Conservation (phyloP, 2,888 invertebrate species). For the Caenorhabditis sp. region DNA sequence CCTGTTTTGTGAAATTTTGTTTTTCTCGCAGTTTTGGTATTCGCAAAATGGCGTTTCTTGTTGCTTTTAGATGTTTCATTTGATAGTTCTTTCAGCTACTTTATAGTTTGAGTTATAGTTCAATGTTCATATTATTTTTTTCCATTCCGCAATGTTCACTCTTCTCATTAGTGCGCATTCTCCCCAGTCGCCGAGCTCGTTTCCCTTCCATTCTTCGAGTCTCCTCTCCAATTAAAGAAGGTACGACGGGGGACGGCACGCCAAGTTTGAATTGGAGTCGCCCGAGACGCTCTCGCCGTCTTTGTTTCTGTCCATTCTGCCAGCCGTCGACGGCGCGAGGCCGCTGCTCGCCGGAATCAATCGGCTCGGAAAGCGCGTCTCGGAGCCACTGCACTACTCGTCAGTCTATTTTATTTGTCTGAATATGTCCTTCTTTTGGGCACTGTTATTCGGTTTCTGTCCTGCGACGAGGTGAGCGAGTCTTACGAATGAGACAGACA, state of each 20-base stretch:
- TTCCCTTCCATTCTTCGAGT: not conserved
- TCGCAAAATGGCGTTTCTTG: too few species aligned
- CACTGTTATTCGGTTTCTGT: conserved; percentile 4
- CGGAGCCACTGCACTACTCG: conserved; percentile 1
- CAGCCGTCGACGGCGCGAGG: not conserved
- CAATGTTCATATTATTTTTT: conserved; percentile 6
- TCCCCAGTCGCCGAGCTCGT: not conserved
- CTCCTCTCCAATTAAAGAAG: conserved; percentile 41
- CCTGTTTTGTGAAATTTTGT: too few species aligned
- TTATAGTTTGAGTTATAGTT: too few species aligned
- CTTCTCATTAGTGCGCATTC: not conserved
- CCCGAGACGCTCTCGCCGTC: conserved; percentile 13
- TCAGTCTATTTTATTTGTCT: not conserved
- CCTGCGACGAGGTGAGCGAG: conserved; percentile 11
- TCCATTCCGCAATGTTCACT: too few species aligned
- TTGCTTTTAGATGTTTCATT: too few species aligned
- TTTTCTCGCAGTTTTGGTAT: too few species aligned
- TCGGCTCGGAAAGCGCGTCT: conserved; percentile 14
- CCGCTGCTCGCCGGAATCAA: conserved; percentile 18
- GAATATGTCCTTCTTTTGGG: conserved; percentile 17
- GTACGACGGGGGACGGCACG: conserved; percentile 15
- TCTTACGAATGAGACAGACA: not conserved
- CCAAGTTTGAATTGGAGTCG: conserved; percentile 27
- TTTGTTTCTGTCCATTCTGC: conserved; percentile 25
- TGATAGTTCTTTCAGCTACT: too few species aligned